These are phyloP conservation scores for Agraylea sexmaculata DNA, from an alignment of 1,140 invertebrate species.

Conservation along the genomic window DNA sequence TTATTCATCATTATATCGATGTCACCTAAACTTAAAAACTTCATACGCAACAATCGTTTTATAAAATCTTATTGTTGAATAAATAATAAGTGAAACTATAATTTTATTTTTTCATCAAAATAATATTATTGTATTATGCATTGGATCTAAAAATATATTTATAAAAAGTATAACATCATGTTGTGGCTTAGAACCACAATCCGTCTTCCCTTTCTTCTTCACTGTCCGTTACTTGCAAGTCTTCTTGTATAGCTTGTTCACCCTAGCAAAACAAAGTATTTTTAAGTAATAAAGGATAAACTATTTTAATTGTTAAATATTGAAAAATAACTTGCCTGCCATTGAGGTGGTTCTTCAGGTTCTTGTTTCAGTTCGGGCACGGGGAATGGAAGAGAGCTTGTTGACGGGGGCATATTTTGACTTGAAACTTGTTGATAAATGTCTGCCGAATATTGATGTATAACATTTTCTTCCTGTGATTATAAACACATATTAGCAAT, in stretches of 20 bases:
- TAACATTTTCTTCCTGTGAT: too few species aligned
- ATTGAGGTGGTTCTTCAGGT: slow-evolving; percentile 15
- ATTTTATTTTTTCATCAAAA: neutral
- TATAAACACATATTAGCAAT: too few species aligned
- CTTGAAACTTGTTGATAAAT: too few species aligned
- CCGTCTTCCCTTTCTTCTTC: slow-evolving; percentile 38
- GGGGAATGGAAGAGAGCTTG: slow-evolving; percentile 2
- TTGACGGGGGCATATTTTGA: too few species aligned
- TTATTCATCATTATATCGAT: too few species aligned
- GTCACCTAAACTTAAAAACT: too few species aligned
- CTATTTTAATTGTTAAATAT: slow-evolving; percentile 2
- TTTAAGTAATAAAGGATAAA: slow-evolving; percentile 1
- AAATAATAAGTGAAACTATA: too few species aligned
- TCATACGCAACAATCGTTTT: too few species aligned
- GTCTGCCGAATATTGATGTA: slow-evolving; percentile 5
- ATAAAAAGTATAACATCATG: neutral
- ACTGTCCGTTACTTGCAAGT: slow-evolving; percentile 35
- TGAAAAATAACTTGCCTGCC: slow-evolving; percentile 12
- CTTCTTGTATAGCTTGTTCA: slow-evolving; percentile 36
- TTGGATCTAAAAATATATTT: slow-evolving; percentile 1
- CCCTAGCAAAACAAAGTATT: slow-evolving; percentile 24
- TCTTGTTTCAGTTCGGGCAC: slow-evolving; percentile 16
- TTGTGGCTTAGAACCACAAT: slow-evolving; percentile 32
- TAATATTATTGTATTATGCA: neutral
- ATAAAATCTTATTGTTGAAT: too few species aligned